phyloP scores from a whole-genome alignment of 2,113 vertebrate species.

The Chelonoidis abingdonii region DNA sequence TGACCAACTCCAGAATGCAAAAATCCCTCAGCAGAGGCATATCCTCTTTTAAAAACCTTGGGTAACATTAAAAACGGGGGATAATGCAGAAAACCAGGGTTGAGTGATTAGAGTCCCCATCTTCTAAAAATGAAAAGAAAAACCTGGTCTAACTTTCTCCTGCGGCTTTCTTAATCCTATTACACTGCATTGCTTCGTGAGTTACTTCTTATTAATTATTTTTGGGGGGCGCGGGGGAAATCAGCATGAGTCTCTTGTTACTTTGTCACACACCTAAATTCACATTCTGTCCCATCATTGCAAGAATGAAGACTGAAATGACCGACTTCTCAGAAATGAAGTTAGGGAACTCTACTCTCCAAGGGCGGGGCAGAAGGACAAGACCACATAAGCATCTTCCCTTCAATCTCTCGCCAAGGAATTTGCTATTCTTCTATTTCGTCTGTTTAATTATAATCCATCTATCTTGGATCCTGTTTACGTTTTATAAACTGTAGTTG shows the following conservation, averaged over 20 bases:
- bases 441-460: background rate
- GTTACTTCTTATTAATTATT: background rate
- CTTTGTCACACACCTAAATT: background rate
- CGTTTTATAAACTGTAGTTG: background rate
- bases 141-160: background rate
- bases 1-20: background rate
- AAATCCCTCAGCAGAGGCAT: too few species aligned
- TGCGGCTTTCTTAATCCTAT: rapidly evolving
- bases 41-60: background rate
- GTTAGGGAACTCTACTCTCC: background rate
- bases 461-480: background rate
- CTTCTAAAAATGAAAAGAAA: background rate
- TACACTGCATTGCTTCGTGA: rapidly evolving
- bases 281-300: background rate
- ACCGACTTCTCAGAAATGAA: background rate
- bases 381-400: background rate
- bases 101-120: background rate
- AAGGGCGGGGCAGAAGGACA: background rate
- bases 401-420: background rate
- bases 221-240: background rate
- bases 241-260: background rate
- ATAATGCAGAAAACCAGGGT: rapidly evolving
- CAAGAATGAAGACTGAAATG: background rate
- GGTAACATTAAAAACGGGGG: background rate
- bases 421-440: background rate